phyloP scores from a whole-genome alignment of 2,113 vertebrate genomes.

The Mesocricetus auratus region DNA sequence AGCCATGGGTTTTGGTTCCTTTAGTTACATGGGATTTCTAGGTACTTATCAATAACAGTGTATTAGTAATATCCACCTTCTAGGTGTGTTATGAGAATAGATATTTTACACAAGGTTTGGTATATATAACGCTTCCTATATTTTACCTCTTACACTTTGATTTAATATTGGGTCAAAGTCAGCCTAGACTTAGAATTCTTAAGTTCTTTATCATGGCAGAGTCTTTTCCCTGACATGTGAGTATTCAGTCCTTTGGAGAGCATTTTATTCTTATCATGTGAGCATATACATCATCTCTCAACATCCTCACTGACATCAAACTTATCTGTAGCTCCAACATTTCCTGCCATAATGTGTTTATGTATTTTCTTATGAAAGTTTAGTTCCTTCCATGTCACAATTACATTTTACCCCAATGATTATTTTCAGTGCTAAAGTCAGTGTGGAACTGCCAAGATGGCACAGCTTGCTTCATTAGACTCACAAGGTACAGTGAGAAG shows the following conservation, averaged over 20 bases:
- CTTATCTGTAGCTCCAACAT: slow-evolving; percentile 51
- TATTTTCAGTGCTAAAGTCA: slow-evolving; percentile 26
- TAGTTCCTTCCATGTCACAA: slow-evolving; percentile 34
- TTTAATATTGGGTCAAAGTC: background rate
- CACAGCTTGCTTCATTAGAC: slow-evolving; percentile 8
- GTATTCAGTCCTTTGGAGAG: slow-evolving; percentile 54
- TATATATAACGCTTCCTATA: background rate
- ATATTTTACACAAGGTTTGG: slow-evolving; percentile 21
- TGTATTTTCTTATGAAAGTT: slow-evolving; percentile 57
- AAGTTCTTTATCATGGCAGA: background rate
- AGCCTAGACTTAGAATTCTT: slow-evolving; percentile 46
- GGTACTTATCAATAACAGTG: slow-evolving; percentile 49
- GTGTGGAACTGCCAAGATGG: slow-evolving; percentile 52
- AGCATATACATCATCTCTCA: slow-evolving; percentile 26
- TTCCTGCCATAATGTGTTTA: slow-evolving; percentile 64
- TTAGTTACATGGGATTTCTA: background rate
- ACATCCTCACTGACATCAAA: background rate
- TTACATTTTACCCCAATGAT: slow-evolving; percentile 31
- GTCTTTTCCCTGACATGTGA: slow-evolving; percentile 18
- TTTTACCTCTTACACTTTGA: slow-evolving; percentile 25
- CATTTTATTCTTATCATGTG: slow-evolving; percentile 26
- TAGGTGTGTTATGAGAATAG: slow-evolving; percentile 21
- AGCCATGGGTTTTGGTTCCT: background rate
- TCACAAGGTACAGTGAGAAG: slow-evolving; percentile 28
- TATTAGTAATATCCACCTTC: slow-evolving; percentile 37